These are phyloP conservation scores for Phenacoccus solenopsis DNA, from an alignment of 1,140 invertebrate genomes.

Conservation along the genomic window DNA sequence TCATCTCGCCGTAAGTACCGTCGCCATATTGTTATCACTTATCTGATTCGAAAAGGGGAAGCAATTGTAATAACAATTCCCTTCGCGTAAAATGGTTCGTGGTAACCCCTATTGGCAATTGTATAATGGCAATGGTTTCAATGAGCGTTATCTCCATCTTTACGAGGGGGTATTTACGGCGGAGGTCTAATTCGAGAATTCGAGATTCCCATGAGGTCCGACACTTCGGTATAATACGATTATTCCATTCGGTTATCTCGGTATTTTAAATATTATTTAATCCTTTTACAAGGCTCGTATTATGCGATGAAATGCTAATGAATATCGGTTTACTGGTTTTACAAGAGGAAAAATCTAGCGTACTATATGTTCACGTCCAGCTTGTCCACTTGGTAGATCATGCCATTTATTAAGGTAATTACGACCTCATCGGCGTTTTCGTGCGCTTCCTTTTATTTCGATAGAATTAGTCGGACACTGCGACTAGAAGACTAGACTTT, in stretches of 20 bases:
- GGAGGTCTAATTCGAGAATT: neutral
- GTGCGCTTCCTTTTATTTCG: neutral
- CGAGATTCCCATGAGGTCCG: neutral
- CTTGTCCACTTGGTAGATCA: neutral
- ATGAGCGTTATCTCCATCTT: slow-evolving; percentile 1
- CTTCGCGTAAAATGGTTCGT: neutral
- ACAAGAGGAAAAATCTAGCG: neutral
- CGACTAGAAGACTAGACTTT: too few species aligned
- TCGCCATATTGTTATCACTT: slow-evolving; percentile 16
- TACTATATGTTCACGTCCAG: neutral
- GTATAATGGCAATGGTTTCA: neutral
- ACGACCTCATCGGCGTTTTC: neutral
- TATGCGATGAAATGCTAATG: neutral
- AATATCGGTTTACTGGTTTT: neutral
- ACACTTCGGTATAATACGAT: slow-evolving; percentile 7
- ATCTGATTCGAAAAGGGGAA: slow-evolving; percentile 9
- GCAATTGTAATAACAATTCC: neutral
- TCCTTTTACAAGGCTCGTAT: neutral
- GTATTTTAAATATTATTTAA: slow-evolving; percentile 8
- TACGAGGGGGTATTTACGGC: neutral
- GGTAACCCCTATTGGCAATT: neutral
- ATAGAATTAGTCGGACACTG: neutral
- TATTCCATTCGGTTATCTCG: neutral
- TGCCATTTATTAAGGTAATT: neutral
- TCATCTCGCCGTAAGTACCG: slow-evolving; percentile 5